Evolutionary conservation across 2,797 vertebrate genomes (phyloP).

Genomic region (Pipistrellus pipistrellus): DNA sequence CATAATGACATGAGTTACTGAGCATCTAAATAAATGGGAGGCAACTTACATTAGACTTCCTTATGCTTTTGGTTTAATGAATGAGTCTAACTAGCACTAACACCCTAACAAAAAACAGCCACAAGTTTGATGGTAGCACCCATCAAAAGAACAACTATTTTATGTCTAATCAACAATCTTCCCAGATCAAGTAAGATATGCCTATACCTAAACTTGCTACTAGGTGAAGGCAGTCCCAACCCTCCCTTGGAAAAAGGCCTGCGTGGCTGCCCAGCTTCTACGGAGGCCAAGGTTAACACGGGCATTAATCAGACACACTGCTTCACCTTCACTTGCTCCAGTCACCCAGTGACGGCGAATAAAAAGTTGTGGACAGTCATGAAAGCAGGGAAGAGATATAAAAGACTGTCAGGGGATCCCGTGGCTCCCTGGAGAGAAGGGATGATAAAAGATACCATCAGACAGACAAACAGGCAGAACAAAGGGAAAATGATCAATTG

Average conservation of each 20-base stretch:
- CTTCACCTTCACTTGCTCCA: conserved; percentile 53
- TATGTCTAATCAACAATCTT: not conserved
- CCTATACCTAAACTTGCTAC: not conserved
- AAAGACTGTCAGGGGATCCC: conserved; percentile 36
- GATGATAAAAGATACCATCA: conserved; percentile 39
- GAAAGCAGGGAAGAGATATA: conserved; percentile 1
- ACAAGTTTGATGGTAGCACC: not conserved
- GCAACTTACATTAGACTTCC: not conserved
- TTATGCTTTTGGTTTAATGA: conserved; percentile 31
- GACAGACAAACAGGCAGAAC: not conserved
- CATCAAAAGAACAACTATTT: not conserved
- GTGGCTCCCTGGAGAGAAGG: conserved; percentile 9
- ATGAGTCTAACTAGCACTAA: not conserved
- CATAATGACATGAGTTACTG: not conserved
- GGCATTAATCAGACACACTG: conserved; percentile 8
- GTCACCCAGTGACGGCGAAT: not conserved
- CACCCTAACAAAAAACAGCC: not conserved
- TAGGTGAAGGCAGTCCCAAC: not conserved
- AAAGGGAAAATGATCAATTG: conserved; percentile 61
- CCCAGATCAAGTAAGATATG: not conserved
- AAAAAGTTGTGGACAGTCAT: conserved; percentile 29
- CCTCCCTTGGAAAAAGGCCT: not conserved
- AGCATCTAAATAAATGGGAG: not conserved
- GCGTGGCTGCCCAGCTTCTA: not conserved
- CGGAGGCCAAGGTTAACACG: rapidly evolving